Evolutionary conservation across 2,797 vertebrate species (phyloP).

Genomic region (Syndactyla subalaris): DNA sequence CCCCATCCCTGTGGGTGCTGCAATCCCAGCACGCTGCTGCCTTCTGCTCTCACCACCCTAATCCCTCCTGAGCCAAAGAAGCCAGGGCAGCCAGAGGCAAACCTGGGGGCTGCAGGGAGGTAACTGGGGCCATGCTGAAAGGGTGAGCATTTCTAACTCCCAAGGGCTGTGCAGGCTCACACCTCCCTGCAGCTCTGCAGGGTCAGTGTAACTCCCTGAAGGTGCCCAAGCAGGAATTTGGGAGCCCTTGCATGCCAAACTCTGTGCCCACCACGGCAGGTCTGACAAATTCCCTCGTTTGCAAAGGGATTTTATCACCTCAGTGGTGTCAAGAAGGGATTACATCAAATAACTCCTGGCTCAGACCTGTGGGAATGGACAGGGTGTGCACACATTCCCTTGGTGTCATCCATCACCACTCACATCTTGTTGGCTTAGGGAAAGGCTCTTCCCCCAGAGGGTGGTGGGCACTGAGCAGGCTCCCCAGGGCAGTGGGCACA

Average conservation of each 20-base stretch:
- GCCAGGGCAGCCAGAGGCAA: background rate
- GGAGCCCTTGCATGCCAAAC: background rate
- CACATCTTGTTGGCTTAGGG: background rate
- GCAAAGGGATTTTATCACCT: background rate
- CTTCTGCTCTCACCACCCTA: background rate
- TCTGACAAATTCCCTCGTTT: background rate
- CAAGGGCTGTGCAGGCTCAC: background rate
- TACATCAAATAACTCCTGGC: background rate
- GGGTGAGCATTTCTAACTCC: background rate
- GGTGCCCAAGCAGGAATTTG: background rate
- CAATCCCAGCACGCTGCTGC: background rate
- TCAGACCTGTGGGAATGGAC: background rate
- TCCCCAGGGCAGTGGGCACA: background rate
- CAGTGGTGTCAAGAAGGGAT: background rate
- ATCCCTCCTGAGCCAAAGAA: background rate
- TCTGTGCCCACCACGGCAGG: too few species aligned
- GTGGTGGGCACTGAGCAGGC: background rate
- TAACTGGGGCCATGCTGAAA: accelerated
- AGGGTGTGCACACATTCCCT: background rate
- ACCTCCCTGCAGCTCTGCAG: background rate
- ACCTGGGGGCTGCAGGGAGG: background rate
- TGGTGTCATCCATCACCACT: accelerated
- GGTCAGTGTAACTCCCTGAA: accelerated
- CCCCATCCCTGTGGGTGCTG: background rate
- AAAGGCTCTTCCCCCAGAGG: background rate